phyloP scores from a whole-genome alignment of 2,797 vertebrate genomes.

The Betta splendens region DNA sequence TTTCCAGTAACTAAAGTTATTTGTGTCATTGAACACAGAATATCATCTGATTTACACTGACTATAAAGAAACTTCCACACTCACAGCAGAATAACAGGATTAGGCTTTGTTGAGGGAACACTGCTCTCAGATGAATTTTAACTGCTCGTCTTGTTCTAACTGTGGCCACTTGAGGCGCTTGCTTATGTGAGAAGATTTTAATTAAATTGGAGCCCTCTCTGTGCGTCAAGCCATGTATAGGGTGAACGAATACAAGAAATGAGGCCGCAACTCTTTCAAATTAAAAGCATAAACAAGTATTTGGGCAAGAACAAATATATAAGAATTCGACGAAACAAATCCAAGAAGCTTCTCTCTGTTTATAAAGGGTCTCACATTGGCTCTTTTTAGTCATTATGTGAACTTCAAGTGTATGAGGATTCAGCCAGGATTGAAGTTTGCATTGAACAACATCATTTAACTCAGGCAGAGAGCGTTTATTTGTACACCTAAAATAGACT shows the following conservation, averaged over 20 bases:
- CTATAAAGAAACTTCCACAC: constrained; percentile 22
- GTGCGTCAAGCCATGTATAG: constrained; percentile 26
- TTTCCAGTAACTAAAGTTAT: constrained; percentile 6
- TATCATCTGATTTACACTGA: constrained; percentile 26
- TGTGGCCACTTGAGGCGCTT: constrained; percentile 65
- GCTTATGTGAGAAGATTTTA: constrained; percentile 42
- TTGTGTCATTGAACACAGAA: constrained; percentile 30
- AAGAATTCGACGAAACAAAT: no score
- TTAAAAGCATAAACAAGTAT: no score
- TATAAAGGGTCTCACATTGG: no score
- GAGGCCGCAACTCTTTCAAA: constrained; percentile 17
- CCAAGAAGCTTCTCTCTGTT: no score
- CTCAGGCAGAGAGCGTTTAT: no score
- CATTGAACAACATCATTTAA: no score
- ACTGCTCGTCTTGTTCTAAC: constrained; percentile 22
- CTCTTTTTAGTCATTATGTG: no score
- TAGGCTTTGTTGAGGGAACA: constrained; percentile 49
- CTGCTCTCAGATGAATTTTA: constrained; percentile 24
- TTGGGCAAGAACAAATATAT: no score
- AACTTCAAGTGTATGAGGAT: no score
- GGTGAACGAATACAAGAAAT: constrained; percentile 6
- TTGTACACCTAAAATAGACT: no score
- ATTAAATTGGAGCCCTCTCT: constrained; percentile 58
- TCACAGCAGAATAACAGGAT: constrained; percentile 39
- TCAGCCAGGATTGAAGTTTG: no score